Base-by-base conservation (phyloP, 2,888 invertebrate species). In the Perizoma flavofasciatum region DNA sequence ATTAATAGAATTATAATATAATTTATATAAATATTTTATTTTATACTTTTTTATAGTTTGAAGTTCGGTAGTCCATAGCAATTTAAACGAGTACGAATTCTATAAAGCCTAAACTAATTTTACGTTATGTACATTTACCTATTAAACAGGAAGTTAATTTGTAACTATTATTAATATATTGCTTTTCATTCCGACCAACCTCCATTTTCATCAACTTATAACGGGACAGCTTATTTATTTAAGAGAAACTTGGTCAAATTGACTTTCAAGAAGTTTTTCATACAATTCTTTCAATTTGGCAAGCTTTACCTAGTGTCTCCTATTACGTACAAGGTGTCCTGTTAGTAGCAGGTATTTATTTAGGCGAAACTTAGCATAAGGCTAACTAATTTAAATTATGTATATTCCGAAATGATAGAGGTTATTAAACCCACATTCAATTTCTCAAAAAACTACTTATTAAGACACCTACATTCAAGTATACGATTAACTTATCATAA, bases 31-130 rank as follows among this genome's bases (percentile, higher is more conserved):
- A 66, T 58, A 63, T 63, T 55, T 63, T 63, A 54, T 47, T 22
- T 47, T 53, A 51, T 53, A 56, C 60, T 88, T n/a, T n/a, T n/a
- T n/a, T n/a, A n/a, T 86, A 87, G 83, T 88, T 88, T 81, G 73
- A 80, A 83, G 72, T 77, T 81, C 82, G 81, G 78, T 81, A 83
- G 79, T 78, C 77, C 80, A 75, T 80, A 77, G 73, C 72, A 40
- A 40, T 55, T 46, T 34, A 65, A 73, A 66, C 66, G 70, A 66
- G 70, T 59, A 67, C 72, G 75, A 75, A 57, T 48, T 52, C 39
- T 56, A 59, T 70, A 73, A 73, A 79, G 71, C 73, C 71, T 69
- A 64, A 69, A 66, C 39, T 54, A 55, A 41, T 35, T 43, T 58
- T 66, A 69, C 57, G 55, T 49, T 59, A 65, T 61, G 54, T 63